phyloP scores from a whole-genome alignment of 2,888 invertebrate species.

The Oscheius sp. region DNA sequence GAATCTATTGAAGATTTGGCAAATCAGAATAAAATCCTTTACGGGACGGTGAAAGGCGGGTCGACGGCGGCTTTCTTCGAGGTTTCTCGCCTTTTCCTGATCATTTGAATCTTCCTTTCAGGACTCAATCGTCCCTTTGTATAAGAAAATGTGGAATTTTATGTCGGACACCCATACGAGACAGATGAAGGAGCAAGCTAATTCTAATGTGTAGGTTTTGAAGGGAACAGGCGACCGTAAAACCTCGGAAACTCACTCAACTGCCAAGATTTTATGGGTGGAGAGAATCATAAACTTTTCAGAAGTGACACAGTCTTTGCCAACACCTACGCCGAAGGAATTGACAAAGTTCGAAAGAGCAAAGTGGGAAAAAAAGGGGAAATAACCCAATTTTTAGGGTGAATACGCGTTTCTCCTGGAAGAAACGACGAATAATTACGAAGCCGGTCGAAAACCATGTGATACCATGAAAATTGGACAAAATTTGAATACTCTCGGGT shows the following conservation, averaged over 20 bases:
- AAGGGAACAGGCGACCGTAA: background rate
- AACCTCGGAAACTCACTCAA: background rate
- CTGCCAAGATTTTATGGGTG: too few species aligned
- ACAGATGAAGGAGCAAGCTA: slow-evolving; percentile 75
- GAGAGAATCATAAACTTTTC: background rate
- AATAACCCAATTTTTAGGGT: slow-evolving; percentile 75
- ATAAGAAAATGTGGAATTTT: slow-evolving; percentile 92
- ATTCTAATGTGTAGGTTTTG: slow-evolving; percentile 21
- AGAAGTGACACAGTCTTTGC: slow-evolving; percentile 53
- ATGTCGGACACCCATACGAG: slow-evolving; percentile 82
- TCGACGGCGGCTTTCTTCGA: slow-evolving; percentile 90
- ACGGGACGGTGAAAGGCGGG: slow-evolving; percentile 82
- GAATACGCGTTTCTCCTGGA: slow-evolving; percentile 80
- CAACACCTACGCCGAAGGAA: slow-evolving; percentile 77
- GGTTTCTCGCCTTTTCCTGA: slow-evolving; percentile 75
- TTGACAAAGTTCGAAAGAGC: slow-evolving; percentile 70
- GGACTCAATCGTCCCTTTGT: slow-evolving; percentile 87
- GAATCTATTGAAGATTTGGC: slow-evolving; percentile 90
- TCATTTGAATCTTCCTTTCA: slow-evolving; percentile 73
- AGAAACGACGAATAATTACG: slow-evolving; percentile 82
- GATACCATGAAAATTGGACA: slow-evolving; percentile 85
- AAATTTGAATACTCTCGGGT: slow-evolving; percentile 81
- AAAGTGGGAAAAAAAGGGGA: slow-evolving; percentile 46
- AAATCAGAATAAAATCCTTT: slow-evolving; percentile 91
- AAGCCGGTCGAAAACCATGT: slow-evolving; percentile 89